phyloP scores from a whole-genome alignment of 2,797 vertebrate genomes.

The Agapornis canus region DNA sequence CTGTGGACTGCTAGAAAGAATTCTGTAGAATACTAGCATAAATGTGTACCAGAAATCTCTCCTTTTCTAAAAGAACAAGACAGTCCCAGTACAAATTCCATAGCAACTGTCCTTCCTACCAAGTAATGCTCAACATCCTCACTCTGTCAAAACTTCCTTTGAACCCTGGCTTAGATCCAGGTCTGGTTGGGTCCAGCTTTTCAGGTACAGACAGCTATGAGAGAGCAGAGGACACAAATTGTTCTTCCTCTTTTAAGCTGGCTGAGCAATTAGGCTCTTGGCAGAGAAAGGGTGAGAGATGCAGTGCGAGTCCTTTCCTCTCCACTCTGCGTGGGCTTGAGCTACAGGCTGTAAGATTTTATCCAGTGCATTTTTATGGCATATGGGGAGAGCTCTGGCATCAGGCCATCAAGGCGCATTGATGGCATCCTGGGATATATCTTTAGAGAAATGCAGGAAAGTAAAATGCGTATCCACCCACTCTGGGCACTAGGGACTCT shows the following conservation, averaged over 20 bases:
- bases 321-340: neutral
- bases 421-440: neutral
- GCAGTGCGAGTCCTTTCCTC: neutral
- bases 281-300: neutral
- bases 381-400: neutral
- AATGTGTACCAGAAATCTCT: neutral
- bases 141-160: conserved; percentile 28
- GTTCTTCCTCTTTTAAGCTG: neutral
- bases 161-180: neutral
- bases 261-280: conserved; percentile 17
- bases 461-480: neutral
- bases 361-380: neutral
- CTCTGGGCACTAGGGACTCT: neutral
- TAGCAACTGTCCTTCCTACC: neutral
- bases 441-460: neutral
- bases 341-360: neutral
- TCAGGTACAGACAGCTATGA: neutral
- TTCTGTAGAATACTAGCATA: neutral
- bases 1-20: neutral
- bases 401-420: neutral
- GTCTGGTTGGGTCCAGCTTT: neutral
- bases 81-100: neutral
- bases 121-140: neutral
- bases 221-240: neutral
- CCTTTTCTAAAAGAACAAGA: neutral